These are phyloP conservation scores for Trematocara marginatum DNA, from an alignment of 2,113 vertebrate species.

Conservation along the genomic window DNA sequence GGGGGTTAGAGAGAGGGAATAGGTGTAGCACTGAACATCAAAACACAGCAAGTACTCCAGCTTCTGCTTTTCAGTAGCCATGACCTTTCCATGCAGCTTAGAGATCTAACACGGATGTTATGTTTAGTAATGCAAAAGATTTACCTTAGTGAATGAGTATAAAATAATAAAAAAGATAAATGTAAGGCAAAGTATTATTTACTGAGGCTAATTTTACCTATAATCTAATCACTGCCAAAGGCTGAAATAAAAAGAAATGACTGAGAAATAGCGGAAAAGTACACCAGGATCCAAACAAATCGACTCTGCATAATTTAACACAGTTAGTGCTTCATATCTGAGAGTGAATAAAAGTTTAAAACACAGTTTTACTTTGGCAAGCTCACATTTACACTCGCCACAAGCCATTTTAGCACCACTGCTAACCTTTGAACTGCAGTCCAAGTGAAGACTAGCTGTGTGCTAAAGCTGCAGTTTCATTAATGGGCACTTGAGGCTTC, in stretches of 20 bases:
- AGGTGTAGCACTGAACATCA: conserved; percentile 64
- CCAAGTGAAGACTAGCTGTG: background rate
- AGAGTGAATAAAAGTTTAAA: background rate
- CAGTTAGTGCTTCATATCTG: background rate
- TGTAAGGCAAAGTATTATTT: background rate
- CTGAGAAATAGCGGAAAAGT: background rate
- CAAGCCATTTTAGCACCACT: background rate
- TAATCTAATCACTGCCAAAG: background rate
- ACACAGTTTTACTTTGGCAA: background rate
- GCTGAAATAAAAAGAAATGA: background rate
- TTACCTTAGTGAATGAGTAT: background rate
- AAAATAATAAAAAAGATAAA: background rate
- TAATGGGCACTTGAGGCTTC: background rate
- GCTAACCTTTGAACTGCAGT: background rate
- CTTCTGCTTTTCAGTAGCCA: conserved; percentile 39
- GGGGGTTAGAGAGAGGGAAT: conserved; percentile 40
- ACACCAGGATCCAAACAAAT: background rate
- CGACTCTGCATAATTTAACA: background rate
- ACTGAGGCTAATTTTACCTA: background rate
- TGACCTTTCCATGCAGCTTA: conserved; percentile 47
- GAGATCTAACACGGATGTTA: conserved; percentile 11
- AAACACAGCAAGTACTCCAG: conserved; percentile 46
- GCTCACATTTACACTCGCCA: background rate
- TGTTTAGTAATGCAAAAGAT: background rate
- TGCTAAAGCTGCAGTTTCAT: background rate